phyloP scores from a whole-genome alignment of 2,888 invertebrate genomes.

The Pterostichus madidus region DNA sequence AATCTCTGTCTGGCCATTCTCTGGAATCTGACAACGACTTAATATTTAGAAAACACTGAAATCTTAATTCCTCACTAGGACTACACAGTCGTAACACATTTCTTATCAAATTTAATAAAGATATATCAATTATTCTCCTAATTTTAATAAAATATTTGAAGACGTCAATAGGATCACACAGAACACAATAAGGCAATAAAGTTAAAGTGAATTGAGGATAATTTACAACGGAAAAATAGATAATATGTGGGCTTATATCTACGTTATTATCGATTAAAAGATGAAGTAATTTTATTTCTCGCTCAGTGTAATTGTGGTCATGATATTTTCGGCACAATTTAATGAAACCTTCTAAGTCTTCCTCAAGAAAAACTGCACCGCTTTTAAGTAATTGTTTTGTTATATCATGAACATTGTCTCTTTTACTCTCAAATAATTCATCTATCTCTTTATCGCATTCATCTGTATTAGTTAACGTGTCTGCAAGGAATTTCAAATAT shows the following conservation, averaged over 20 bases:
- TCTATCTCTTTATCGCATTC: not conserved
- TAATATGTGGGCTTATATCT: not conserved
- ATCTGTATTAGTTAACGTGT: too few relatives aligned
- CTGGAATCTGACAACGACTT: not conserved
- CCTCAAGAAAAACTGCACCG: not conserved
- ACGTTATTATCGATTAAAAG: not conserved
- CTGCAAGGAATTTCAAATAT: too few relatives aligned
- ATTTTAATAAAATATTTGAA: not conserved
- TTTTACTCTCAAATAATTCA: too few relatives aligned
- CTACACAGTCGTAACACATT: not conserved
- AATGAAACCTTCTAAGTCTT: slow-evolving; percentile 25
- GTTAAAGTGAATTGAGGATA: not conserved
- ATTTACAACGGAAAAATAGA: not conserved
- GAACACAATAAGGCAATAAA: not conserved
- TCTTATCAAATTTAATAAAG: not conserved
- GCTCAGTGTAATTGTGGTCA: not conserved
- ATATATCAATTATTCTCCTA: not conserved
- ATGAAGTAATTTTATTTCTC: not conserved
- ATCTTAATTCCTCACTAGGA: slow-evolving; percentile 6
- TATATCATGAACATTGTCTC: not conserved
- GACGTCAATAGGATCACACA: not conserved
- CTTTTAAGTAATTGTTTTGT: not conserved
- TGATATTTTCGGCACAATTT: not conserved
- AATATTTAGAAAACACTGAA: not conserved
- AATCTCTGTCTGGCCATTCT: too few relatives aligned